phyloP scores from a whole-genome alignment of 2,888 invertebrate genomes.

The Hydriomena furcata region DNA sequence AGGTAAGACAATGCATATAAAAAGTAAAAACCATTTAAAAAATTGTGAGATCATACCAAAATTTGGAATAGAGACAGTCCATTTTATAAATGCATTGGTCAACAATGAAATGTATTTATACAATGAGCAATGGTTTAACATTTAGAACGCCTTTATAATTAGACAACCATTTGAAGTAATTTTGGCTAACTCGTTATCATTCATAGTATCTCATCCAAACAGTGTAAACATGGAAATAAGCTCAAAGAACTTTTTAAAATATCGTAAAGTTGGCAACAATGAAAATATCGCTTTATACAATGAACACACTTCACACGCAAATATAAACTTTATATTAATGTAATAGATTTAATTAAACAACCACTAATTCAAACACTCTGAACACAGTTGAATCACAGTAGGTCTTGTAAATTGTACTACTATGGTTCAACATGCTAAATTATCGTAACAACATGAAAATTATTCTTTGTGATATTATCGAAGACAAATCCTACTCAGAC shows the following conservation, averaged over 20 bases:
- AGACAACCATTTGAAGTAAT: conserved; percentile 31
- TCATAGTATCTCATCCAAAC: conserved; percentile 3
- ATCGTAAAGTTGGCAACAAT: conserved; percentile 73
- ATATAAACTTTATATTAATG: conserved; percentile 30
- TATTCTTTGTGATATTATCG: conserved; percentile 6
- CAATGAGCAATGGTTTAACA: conserved; percentile 48
- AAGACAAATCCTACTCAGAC: not conserved
- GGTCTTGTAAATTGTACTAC: too few species aligned
- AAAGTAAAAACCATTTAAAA: conserved; percentile 9
- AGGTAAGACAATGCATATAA: conserved; percentile 25
- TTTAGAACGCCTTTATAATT: conserved; percentile 37
- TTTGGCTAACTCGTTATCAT: conserved; percentile 22
- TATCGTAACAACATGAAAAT: conserved; percentile 1
- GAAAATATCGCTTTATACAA: conserved; percentile 51
- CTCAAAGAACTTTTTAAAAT: conserved; percentile 43
- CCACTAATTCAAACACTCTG: conserved; percentile 21
- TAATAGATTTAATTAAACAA: conserved; percentile 23
- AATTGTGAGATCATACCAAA: conserved; percentile 27
- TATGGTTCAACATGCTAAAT: not conserved
- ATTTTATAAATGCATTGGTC: conserved; percentile 38
- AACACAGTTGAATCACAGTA: conserved; percentile 34
- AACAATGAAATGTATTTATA: conserved; percentile 39
- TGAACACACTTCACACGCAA: conserved; percentile 33
- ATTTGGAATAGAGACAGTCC: conserved; percentile 15
- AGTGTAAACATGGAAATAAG: conserved; percentile 26